Evolutionary conservation across 2,797 vertebrate genomes (phyloP).

Genomic region (Sciurus carolinensis): DNA sequence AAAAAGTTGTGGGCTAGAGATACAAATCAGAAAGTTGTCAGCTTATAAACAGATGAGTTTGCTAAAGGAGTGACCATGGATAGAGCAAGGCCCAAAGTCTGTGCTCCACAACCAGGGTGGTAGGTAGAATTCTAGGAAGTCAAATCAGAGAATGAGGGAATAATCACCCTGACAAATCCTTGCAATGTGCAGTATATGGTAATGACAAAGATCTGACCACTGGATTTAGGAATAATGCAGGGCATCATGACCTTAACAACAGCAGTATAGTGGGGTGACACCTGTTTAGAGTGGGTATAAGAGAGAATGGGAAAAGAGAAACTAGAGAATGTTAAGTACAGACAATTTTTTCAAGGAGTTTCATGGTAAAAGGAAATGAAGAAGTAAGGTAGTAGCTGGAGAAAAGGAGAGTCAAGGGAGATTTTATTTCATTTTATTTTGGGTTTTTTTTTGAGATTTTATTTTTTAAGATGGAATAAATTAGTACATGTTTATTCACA

Average conservation of each 20-base stretch:
- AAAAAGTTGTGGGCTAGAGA: slow-evolving; percentile 6
- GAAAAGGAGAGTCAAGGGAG: background rate
- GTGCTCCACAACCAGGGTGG: background rate
- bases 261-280: background rate
- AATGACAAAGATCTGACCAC: background rate
- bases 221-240: background rate
- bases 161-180: background rate
- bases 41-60: slow-evolving; percentile 11
- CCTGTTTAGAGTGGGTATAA: background rate
- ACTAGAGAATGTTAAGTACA: background rate
- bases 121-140: background rate
- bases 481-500: background rate
- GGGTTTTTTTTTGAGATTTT: background rate
- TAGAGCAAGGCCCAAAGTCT: slow-evolving; percentile 35
- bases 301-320: background rate
- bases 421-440: background rate
- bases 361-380: background rate
- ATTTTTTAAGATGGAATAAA: slow-evolving; percentile 18
- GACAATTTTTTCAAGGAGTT: slow-evolving; percentile 44
- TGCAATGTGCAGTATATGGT: background rate
- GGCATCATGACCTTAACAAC: background rate
- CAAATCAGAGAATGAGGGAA: background rate
- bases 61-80: slow-evolving; percentile 11
- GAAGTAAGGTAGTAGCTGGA: background rate
- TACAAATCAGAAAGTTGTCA: background rate